Percentiles rank a stretch among this genome's conserved stretches.
Conservation (phyloP, 2,888 invertebrate genomes). For the Timandra comae region DNA sequence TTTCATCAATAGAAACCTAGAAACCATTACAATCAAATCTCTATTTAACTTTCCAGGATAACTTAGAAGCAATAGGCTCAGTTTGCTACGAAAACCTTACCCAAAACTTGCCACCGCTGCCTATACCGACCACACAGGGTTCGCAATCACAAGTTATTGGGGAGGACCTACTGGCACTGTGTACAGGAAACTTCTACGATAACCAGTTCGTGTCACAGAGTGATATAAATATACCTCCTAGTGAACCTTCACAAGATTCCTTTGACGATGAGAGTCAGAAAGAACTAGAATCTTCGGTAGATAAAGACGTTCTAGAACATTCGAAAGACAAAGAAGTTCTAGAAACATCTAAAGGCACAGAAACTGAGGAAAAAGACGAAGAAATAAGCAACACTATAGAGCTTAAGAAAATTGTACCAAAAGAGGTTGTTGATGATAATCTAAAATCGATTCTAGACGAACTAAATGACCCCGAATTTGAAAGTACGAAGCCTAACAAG, state of each 20-base stretch:
- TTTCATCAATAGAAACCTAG: too few relatives aligned
- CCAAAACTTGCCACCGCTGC: constrained; percentile 66
- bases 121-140: constrained; percentile 33
- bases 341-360: too few relatives aligned
- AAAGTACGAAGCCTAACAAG: constrained; percentile 43
- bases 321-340: constrained; percentile 5
- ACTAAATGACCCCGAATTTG: constrained; percentile 48
- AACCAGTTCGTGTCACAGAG: constrained; percentile 50
- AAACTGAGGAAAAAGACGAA: neutral
- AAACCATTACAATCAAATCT: too few relatives aligned
- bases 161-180: constrained; percentile 69
- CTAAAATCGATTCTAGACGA: constrained; percentile 53
- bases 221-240: constrained; percentile 14
- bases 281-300: neutral
- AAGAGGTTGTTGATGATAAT: constrained; percentile 13
- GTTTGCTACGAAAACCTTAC: constrained; percentile 76
- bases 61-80: constrained; percentile 70
- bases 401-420: constrained; percentile 8
- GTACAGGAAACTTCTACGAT: constrained; percentile 77
- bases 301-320: neutral
- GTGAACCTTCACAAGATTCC: constrained; percentile 20
- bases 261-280: constrained; percentile 12
- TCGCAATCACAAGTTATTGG: constrained; percentile 56
- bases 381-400: neutral
- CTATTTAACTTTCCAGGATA: constrained; percentile 42